Conservation (phyloP, 2,888 invertebrate genomes). For the Folsomia manolachei region DNA sequence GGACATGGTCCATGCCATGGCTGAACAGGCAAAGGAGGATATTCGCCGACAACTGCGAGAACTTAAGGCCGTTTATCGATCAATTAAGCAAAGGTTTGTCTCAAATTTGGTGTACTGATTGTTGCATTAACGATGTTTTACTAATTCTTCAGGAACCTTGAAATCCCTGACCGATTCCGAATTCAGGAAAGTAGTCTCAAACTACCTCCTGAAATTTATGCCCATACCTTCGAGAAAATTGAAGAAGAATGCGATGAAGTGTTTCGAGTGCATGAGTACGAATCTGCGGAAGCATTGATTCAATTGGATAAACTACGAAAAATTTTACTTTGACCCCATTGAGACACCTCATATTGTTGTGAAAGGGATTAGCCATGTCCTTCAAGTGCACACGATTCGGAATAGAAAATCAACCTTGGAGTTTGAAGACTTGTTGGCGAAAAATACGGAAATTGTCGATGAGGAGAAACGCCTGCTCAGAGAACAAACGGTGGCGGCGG, state of each 20-base stretch:
- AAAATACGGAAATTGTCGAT: constrained; percentile 62
- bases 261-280: constrained; percentile 65
- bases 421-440: constrained; percentile 60
- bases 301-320: constrained; percentile 63
- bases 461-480: constrained; percentile 52
- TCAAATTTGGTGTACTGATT: too few species aligned
- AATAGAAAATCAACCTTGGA: constrained; percentile 63
- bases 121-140: too few species aligned
- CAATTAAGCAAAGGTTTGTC: constrained; percentile 33
- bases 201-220: constrained; percentile 66
- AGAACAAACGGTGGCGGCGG: not conserved
- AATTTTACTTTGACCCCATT: constrained; percentile 66
- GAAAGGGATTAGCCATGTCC: constrained; percentile 56
- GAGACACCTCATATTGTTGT: constrained; percentile 65
- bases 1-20: constrained; percentile 63
- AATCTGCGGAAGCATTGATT: constrained; percentile 67
- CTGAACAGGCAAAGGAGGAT: constrained; percentile 62
- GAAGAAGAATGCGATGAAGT: constrained; percentile 64
- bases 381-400: constrained; percentile 61
- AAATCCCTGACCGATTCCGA: constrained; percentile 62
- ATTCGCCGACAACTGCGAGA: constrained; percentile 57
- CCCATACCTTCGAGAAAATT: constrained; percentile 59
- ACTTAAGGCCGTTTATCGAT: constrained; percentile 39
- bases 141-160: constrained; percentile 57
- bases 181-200: constrained; percentile 63